These are phyloP conservation scores for Condylostylus longicornis DNA, from an alignment of 1,140 invertebrate species.

Conservation along the genomic window DNA sequence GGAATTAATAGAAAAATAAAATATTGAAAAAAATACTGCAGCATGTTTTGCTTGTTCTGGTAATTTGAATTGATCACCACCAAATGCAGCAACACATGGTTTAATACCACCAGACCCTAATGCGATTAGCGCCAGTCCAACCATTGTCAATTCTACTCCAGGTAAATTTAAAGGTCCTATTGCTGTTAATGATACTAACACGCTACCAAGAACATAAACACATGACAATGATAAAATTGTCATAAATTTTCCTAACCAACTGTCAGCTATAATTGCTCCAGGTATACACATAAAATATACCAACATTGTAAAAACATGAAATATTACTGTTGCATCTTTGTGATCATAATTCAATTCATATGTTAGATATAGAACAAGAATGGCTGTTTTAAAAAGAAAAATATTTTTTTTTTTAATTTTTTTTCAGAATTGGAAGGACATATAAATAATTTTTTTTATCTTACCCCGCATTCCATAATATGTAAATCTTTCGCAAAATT, in stretches of 20 bases:
- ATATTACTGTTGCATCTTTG: constrained; percentile 53
- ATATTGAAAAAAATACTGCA: constrained; percentile 59
- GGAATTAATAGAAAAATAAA: constrained; percentile 69
- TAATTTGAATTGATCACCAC: constrained; percentile 60
- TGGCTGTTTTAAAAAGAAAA: constrained; percentile 46
- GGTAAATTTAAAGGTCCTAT: constrained; percentile 39
- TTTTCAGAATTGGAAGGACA: background rate
- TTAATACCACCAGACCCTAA: constrained; percentile 68
- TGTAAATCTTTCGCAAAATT: constrained; percentile 92
- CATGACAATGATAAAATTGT: constrained; percentile 18
- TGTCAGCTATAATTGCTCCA: constrained; percentile 66
- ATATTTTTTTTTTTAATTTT: no score
- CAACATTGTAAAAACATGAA: constrained; percentile 62
- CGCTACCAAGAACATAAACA: constrained; percentile 38
- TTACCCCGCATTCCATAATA: constrained; percentile 93
- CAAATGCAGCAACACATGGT: constrained; percentile 69
- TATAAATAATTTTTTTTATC: constrained; percentile 19
- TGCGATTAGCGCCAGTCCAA: constrained; percentile 50
- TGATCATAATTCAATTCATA: constrained; percentile 43
- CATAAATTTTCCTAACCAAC: constrained; percentile 64
- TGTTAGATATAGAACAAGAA: constrained; percentile 55
- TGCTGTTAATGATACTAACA: constrained; percentile 53
- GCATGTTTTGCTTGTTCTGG: constrained; percentile 45
- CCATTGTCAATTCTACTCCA: no score
- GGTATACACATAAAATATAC: constrained; percentile 64